Conservation (phyloP, 2,797 vertebrate genomes). For the Lepus oiostolus region DNA sequence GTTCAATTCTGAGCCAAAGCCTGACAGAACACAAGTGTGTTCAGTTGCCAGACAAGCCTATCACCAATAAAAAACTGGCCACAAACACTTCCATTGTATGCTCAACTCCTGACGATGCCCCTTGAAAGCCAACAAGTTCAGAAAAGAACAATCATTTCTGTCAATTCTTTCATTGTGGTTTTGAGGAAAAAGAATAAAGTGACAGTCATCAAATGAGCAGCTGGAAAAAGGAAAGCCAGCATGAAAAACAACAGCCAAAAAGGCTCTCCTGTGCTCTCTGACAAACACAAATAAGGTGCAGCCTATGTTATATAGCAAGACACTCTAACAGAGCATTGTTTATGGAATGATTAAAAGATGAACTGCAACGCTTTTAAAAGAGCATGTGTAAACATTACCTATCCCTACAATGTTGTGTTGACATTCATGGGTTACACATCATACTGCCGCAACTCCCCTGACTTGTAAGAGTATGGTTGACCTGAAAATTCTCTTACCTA, state of each 20-base stretch:
- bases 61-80: neutral
- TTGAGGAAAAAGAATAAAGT: slow-evolving; percentile 53
- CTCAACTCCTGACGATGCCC: neutral
- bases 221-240: slow-evolving; percentile 26
- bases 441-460: neutral
- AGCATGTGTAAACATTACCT: neutral
- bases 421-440: neutral
- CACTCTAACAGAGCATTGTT: neutral
- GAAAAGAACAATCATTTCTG: slow-evolving; percentile 52
- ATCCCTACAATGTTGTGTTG: neutral
- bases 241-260: slow-evolving; percentile 66
- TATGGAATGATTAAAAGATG: neutral
- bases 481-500: neutral
- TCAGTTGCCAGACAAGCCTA: neutral
- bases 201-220: slow-evolving; percentile 59
- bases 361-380: neutral
- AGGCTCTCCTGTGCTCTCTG: neutral
- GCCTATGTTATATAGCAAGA: neutral
- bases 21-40: neutral
- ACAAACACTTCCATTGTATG: neutral
- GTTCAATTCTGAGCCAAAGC: neutral
- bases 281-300: neutral
- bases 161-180: slow-evolving; percentile 12
- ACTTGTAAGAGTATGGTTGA: neutral
- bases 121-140: neutral